Evolutionary conservation across 2,888 invertebrate species (phyloP), one percentile per base, ranked within the genome.

Genomic region (Uropetala carovei): DNA sequence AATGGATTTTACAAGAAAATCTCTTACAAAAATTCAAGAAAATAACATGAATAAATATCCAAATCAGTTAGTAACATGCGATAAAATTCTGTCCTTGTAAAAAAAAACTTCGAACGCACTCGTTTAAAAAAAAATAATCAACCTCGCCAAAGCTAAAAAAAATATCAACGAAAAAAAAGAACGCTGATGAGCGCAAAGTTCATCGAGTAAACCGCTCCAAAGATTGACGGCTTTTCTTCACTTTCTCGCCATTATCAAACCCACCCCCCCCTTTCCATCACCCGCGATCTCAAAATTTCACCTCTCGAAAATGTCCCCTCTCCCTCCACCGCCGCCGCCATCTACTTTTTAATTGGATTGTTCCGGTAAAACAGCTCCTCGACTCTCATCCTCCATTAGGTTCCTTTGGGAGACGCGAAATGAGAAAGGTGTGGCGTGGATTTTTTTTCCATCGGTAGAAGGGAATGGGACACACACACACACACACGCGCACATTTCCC

Each of bases 301-400:
- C 64, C 2, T 64, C 14, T 18, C 16, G 16, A 2, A 14, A 14
- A 16, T n/a, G n/a, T 2, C 64, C 18, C 7, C 64, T 64, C 7
- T 18, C 43, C 5, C n/a, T 56, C 82, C 83, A 0, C 8, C 43
- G 0, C 82, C 13, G 1, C 82, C 82, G 0, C 43, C 27, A 82
- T 30, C 30, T 43, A 43, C 82, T 82, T 43, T 82, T 82, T 82
- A 82, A 82, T 82, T 82, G 82, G 82, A 82, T 82, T 82, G 30
- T 82, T 43, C 82, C 82, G 27, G 22, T 56, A 43, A 82, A 82
- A 56, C 82, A 16, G 30, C 9, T 30, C 30, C 82, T 56, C 82
- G 7, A 43, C 18, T 30, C 82, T 56, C 82, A 82, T 43, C 82
- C 30, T 82, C 82, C 82, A 30, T 82, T 82, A 82, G 82, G 82